These are phyloP conservation scores for Amblyopsis hoosieri DNA, from an alignment of 2,797 vertebrate genomes.

Conservation along the genomic window DNA sequence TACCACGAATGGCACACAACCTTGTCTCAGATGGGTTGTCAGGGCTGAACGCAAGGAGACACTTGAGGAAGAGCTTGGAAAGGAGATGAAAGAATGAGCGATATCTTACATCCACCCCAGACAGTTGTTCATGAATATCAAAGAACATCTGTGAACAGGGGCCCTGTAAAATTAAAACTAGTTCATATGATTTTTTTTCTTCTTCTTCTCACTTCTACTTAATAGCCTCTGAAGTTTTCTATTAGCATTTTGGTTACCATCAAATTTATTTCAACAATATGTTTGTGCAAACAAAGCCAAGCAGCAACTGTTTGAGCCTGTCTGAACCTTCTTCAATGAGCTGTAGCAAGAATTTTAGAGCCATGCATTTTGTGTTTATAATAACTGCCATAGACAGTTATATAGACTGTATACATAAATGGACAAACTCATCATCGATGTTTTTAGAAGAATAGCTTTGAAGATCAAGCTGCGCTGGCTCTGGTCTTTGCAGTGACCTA, in stretches of 20 bases:
- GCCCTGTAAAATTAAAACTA: conserved; percentile 41
- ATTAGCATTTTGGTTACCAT: not conserved
- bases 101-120: conserved; percentile 79
- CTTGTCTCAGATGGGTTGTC: conserved; percentile 72
- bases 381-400: too few species aligned
- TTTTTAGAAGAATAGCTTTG: too few species aligned
- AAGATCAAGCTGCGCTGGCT: too few species aligned
- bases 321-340: too few species aligned
- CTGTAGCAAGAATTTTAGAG: too few species aligned
- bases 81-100: conserved; percentile 82
- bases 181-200: conserved; percentile 62
- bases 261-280: conserved; percentile 53
- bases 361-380: too few species aligned
- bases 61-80: conserved; percentile 78
- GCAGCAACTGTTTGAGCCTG: not conserved
- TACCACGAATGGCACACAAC: conserved; percentile 57
- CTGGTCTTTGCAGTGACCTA: too few species aligned
- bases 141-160: conserved; percentile 81
- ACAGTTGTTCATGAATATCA: conserved; percentile 89
- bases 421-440: too few species aligned
- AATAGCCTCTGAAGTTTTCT: conserved; percentile 47
- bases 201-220: conserved; percentile 65
- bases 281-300: conserved; percentile 25
- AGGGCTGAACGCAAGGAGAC: conserved; percentile 68
- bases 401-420: too few species aligned